Percentiles rank a stretch among this genome's conserved stretches.
phyloP scores from a whole-genome alignment of 2,797 vertebrate species.

The Micrastur ruficollis region DNA sequence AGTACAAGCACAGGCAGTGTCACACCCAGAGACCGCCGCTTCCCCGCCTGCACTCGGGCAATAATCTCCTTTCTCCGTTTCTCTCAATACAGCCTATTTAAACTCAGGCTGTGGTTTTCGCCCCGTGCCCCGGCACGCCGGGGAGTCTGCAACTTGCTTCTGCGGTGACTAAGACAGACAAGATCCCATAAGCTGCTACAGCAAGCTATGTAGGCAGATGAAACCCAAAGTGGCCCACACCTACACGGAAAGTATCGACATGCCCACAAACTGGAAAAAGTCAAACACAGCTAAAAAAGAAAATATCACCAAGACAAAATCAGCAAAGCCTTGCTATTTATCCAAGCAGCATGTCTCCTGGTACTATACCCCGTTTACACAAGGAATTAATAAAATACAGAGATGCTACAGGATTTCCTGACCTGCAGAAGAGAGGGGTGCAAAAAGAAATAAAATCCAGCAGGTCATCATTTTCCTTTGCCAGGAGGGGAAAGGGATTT shows the following conservation, averaged over 20 bases:
- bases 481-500: not conserved
- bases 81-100: not conserved
- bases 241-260: not conserved
- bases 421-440: not conserved
- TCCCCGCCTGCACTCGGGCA: not conserved
- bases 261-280: not conserved
- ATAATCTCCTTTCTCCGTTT: not conserved
- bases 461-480: rapidly evolving
- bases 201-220: not conserved
- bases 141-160: not conserved
- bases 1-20: not conserved
- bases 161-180: not conserved
- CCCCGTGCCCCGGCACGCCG: not conserved
- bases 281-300: not conserved
- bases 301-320: not conserved
- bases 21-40: rapidly evolving
- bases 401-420: not conserved
- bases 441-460: not conserved
- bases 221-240: constrained; percentile 25
- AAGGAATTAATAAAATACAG: rapidly evolving
- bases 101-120: not conserved
- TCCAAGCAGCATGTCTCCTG: not conserved
- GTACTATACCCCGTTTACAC: not conserved
- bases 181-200: not conserved
- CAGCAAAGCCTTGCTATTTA: not conserved